Evolutionary conservation across 1,140 invertebrate species (phyloP).

Genomic region (Cotesia typhae): DNA sequence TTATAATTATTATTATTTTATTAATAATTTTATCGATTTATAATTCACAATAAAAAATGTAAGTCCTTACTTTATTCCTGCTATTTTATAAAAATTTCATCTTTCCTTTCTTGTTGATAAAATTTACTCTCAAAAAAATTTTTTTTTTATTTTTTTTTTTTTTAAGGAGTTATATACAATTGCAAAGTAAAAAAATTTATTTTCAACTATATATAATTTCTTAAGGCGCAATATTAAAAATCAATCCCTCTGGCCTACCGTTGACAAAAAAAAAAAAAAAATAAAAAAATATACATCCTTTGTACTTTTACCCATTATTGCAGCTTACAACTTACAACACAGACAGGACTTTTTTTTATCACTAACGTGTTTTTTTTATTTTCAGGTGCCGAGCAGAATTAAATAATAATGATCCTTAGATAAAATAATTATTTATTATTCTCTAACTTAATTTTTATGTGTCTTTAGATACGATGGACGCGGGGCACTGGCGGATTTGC

Average conservation of each 20-base stretch:
- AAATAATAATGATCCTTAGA: slow-evolving; percentile 35
- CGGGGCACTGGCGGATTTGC: slow-evolving; percentile 84
- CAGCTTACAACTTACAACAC: slow-evolving; percentile 15
- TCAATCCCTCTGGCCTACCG: slow-evolving; percentile 28
- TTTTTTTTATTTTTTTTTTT: no score
- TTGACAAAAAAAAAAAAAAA: slow-evolving; percentile 14
- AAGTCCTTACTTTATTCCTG: no score
- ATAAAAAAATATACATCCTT: not conserved
- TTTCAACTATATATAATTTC: not conserved
- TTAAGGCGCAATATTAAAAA: not conserved
- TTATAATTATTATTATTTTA: no score
- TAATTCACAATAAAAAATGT: no score
- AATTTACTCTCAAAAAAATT: not conserved
- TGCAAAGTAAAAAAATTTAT: no score
- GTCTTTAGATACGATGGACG: slow-evolving; percentile 92
- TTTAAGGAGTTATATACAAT: no score
- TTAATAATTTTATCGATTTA: no score
- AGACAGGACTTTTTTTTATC: slow-evolving; percentile 20
- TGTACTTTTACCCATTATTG: not conserved
- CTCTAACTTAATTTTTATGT: slow-evolving; percentile 57
- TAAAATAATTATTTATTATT: slow-evolving; percentile 16
- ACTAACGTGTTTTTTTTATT: slow-evolving; percentile 44
- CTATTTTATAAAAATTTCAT: no score
- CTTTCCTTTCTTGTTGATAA: not conserved
- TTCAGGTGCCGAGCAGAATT: slow-evolving; percentile 52